These are phyloP conservation scores for Meliscaeva auricollis DNA, from an alignment of 2,888 invertebrate genomes.

Conservation along the genomic window DNA sequence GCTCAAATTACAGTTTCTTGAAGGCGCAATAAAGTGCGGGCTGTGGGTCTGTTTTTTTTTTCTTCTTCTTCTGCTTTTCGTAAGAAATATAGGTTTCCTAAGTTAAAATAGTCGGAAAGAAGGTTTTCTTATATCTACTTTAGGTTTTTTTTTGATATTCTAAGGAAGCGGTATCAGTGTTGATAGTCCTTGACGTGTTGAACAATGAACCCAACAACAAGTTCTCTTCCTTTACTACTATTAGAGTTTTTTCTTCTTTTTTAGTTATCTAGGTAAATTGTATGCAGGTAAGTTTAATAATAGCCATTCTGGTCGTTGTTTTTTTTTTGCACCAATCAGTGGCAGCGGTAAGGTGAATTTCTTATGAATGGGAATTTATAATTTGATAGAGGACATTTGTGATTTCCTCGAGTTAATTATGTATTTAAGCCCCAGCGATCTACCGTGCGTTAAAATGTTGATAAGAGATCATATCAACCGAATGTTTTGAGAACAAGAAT, in stretches of 20 bases:
- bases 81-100: constrained; percentile 30
- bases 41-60: neutral
- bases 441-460: too few relatives aligned
- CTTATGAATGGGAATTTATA: neutral
- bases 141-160: constrained; percentile 18
- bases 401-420: too few relatives aligned
- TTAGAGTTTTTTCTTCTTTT: constrained; percentile 28
- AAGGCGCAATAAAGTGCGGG: constrained; percentile 39
- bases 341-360: constrained; percentile 17
- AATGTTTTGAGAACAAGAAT: too few relatives aligned
- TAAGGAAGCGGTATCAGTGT: constrained; percentile 49
- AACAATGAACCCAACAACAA: constrained; percentile 50
- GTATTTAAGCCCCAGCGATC: too few relatives aligned
- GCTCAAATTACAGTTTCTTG: constrained; percentile 60
- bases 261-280: constrained; percentile 56
- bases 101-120: neutral
- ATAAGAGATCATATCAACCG: too few relatives aligned
- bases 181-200: constrained; percentile 42
- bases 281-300: constrained; percentile 61
- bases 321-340: neutral
- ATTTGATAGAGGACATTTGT: neutral
- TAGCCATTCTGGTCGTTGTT: constrained; percentile 9
- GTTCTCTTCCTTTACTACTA: constrained; percentile 35
- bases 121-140: constrained; percentile 22
- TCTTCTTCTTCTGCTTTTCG: neutral